Evolutionary conservation across 2,888 invertebrate genomes (phyloP), one percentile per base, ranked within the genome.

Genomic region (Pyralis farinalis): DNA sequence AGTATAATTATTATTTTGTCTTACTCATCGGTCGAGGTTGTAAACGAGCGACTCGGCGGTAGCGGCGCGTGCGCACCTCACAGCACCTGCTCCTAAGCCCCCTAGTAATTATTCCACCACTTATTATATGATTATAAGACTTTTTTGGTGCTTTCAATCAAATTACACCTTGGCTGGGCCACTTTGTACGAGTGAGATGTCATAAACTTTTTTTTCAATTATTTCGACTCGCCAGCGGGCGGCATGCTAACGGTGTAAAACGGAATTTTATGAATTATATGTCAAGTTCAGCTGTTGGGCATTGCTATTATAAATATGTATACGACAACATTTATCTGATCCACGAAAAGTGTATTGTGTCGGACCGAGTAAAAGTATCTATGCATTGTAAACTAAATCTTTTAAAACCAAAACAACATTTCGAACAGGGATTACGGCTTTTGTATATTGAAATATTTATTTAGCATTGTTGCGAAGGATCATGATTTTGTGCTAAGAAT

Each of bases 131-230:
- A 87, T 87, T 84, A 87, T 85, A 79, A 77, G 75, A 84, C 75
- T 86, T 87, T 88, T 88, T 88, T 87, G 84, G 85, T 84, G 84
- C 88, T 87, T 86, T 88, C 88, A 87, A 87, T 87, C 87, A 86
- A 88, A 88, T 88, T 88, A 87, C 88, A 88, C 88, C 86, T 87
- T 87, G 77, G 75, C 64, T 62, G 55, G 71, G 71, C 72, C 76
- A 81, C 78, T 84, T 82, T 68, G 77, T 72, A 71, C 50, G 77
- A 88, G 81, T 87, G 77, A 88, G 87, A 87, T 87, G 87, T 88
- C 87, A 83, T 86, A 85, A 83, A 82, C 16, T 16, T 16, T 80
- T 71, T 66, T 55, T 50, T 49, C 53, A 61, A 62, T 76, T 69
- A 73, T 68, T 55, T 47, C 46, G 44, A 49, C 50, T 55, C 54